Conservation (phyloP, 2,797 vertebrate species). For the Dromococcyx pavoninus region DNA sequence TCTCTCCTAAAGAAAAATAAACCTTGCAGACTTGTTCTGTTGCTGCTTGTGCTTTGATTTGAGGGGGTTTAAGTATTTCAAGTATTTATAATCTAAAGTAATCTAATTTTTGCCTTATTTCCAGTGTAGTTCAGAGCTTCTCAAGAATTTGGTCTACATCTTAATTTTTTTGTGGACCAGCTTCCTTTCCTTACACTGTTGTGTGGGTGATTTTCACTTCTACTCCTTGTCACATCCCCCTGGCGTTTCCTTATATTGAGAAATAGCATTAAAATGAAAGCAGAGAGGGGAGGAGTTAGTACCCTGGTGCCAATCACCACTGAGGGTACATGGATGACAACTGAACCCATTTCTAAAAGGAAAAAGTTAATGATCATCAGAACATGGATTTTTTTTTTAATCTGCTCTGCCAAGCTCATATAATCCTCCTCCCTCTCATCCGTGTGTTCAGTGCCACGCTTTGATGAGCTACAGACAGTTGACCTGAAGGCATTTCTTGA, state of each 20-base stretch:
- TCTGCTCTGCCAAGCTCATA: not conserved
- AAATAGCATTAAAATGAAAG: not conserved
- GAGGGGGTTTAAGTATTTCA: not conserved
- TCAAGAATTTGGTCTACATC: not conserved
- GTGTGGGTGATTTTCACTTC: not conserved
- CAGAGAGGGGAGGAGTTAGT: not conserved
- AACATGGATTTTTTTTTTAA: not conserved
- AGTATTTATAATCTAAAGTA: not conserved
- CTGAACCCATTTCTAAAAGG: not conserved
- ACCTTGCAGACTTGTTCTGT: not conserved
- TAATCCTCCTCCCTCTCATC: not conserved
- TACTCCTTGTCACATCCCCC: not conserved
- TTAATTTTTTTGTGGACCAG: not conserved
- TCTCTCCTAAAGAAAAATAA: not conserved
- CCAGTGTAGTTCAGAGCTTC: not conserved
- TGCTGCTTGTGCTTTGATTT: not conserved
- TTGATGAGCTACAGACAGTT: slow-evolving; percentile 35
- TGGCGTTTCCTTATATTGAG: not conserved
- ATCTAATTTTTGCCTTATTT: not conserved
- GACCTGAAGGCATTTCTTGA: slow-evolving; percentile 57
- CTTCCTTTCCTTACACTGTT: not conserved
- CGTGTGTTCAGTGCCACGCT: slow-evolving; percentile 11
- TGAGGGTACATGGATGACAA: not conserved
- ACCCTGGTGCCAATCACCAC: not conserved
- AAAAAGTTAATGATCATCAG: not conserved